Base-by-base conservation (phyloP, 53 echinoderm and acorn worm species). In the Patiria pectinifera region DNA sequence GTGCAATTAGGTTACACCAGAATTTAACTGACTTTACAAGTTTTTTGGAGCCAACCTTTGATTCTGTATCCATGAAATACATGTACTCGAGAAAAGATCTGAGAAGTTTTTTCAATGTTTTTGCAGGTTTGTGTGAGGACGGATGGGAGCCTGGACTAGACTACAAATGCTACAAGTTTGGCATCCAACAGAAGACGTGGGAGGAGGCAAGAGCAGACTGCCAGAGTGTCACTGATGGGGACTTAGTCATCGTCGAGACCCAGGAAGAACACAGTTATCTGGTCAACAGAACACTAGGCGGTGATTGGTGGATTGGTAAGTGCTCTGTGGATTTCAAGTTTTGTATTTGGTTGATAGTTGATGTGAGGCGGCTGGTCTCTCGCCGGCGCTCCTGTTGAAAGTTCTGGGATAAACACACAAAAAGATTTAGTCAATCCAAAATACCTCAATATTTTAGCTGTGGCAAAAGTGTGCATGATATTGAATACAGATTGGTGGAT, bases 261-360 rank as follows among this genome's bases (percentile, higher is more conserved):
- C 81, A 97, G 81, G 93, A 82, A 78, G 97, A 97, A 71, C 89
- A 82, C 83, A 91, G 93, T 13, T 97, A 87, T 81, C 83, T 97
- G 85, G 86, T 83, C 15, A 86, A 87, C 61, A 75, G 53, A 70
- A 91, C 92, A 26, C 48, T 45, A 49, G 93, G 91, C 26, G 82
- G 87, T 15, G 92, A 89, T 81, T 97, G 92, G 91, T 97, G 97
- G 97, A 93, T 97, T 49, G 97, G 97, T 97, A 86, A 84, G 92
- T 46, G 2, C 25, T 59, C 35, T 35, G 0, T 35, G 35, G 35
- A 35, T 35, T 35, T 35, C 35, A 35, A 35, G 35, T 35, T 35
- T 74, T 74, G 74, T 6, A 74, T 22, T 6, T 18, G 16, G 13
- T 74, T 24, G 2, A 74, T 19, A 24, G n/a, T 74, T 60, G 60